These are phyloP conservation scores for Serranus cabrilla DNA, from an alignment of 2,797 vertebrate species.

Conservation along the genomic window DNA sequence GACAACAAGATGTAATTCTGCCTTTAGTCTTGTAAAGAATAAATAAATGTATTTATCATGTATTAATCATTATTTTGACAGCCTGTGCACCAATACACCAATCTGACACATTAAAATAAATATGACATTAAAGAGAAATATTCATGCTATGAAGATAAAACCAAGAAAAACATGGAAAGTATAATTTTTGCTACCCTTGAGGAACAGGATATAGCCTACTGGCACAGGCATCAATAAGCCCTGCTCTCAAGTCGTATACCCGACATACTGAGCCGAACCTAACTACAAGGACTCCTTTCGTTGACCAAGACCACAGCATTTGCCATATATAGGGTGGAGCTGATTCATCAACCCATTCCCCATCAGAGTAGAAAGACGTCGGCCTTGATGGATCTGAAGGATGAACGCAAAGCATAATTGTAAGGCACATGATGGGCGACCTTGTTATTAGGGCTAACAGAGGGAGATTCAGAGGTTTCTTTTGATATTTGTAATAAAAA, in stretches of 20 bases:
- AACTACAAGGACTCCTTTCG: slow-evolving; percentile 58
- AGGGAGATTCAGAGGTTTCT: slow-evolving; percentile 40
- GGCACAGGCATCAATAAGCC: slow-evolving; percentile 14
- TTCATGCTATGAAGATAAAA: background rate
- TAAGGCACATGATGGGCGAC: slow-evolving; percentile 39
- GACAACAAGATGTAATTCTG: background rate
- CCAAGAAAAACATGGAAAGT: slow-evolving; percentile 9
- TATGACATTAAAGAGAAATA: background rate
- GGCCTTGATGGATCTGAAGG: slow-evolving; percentile 52
- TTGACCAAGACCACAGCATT: slow-evolving; percentile 58
- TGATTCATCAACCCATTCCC: slow-evolving; percentile 50
- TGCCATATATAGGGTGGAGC: slow-evolving; percentile 59
- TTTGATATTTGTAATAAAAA: slow-evolving; percentile 45
- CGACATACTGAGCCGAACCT: slow-evolving; percentile 32
- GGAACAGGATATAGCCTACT: slow-evolving; percentile 2
- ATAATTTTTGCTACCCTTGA: background rate
- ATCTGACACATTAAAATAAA: background rate
- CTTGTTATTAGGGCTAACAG: slow-evolving; percentile 72
- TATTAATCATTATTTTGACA: background rate
- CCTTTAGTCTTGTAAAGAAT: background rate
- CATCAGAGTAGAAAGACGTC: slow-evolving; percentile 18
- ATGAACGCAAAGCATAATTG: slow-evolving; percentile 61
- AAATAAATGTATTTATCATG: too few species aligned
- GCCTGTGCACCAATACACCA: background rate
- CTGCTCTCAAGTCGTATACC: slow-evolving; percentile 16